Conservation (phyloP, 2,888 invertebrate genomes). For the Lymantria dispar region DNA sequence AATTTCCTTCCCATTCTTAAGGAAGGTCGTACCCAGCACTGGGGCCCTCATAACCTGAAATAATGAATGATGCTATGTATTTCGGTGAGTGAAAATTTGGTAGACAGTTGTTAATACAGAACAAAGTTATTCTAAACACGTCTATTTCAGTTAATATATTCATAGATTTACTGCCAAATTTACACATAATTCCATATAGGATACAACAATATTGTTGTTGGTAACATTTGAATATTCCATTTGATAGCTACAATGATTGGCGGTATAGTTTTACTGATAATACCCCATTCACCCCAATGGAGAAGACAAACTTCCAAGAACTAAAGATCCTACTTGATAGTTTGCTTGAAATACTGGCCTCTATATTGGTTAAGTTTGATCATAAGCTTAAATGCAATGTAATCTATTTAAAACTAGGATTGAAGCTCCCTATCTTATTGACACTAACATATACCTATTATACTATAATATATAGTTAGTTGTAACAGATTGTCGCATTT, state of each 20-base stretch:
- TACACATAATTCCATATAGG: not conserved
- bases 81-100: not conserved
- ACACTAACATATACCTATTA: not conserved
- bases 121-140: not conserved
- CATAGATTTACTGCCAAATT: not conserved
- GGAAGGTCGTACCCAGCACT: too few relatives aligned
- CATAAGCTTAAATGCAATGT: not conserved
- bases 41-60: too few relatives aligned
- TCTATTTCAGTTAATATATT: not conserved
- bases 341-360: not conserved
- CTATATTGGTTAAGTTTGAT: conserved; percentile 1
- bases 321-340: not conserved
- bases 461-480: too few relatives aligned
- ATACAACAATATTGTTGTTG: conserved; percentile 2
- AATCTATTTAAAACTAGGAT: not conserved
- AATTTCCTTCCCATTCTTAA: too few relatives aligned
- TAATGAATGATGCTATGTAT: too few relatives aligned
- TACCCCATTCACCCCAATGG: not conserved
- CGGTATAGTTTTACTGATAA: not conserved
- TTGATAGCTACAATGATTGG: conserved; percentile 1
- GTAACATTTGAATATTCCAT: conserved; percentile 6
- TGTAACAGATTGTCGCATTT: too few relatives aligned
- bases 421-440: not conserved
- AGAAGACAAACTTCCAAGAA: conserved; percentile 2
- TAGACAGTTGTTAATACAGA: not conserved